Evolutionary conservation across 2,113 vertebrate genomes (phyloP).

Genomic region (Onychostruthus taczanowskii): DNA sequence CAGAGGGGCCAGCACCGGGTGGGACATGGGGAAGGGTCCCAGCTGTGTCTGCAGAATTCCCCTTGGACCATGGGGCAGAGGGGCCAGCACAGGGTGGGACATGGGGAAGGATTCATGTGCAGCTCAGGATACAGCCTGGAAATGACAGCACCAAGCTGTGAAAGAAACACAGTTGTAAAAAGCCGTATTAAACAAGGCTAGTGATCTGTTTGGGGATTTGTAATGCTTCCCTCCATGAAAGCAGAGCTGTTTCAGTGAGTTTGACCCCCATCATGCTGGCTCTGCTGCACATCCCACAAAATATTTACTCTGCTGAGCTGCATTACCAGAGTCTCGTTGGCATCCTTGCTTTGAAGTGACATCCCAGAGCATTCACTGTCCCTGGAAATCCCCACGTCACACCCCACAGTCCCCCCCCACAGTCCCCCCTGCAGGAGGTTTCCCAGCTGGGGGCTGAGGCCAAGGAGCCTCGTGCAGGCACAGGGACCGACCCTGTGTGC

Average conservation of each 20-base stretch:
- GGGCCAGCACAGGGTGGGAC: not conserved
- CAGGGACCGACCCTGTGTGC: not conserved
- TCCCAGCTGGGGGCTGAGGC: not conserved
- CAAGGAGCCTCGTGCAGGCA: not conserved
- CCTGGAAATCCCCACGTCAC: not conserved
- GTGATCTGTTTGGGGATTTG: not conserved
- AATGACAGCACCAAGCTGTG: not conserved
- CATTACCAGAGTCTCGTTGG: not conserved
- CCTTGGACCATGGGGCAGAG: too few relatives aligned
- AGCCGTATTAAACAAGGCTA: not conserved
- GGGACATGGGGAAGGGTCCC: too few relatives aligned
- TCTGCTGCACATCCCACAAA: not conserved
- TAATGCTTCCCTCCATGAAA: not conserved
- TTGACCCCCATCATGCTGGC: not conserved
- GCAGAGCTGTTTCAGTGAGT: not conserved
- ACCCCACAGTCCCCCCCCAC: not conserved
- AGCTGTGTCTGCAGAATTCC: too few relatives aligned
- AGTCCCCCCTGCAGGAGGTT: not conserved
- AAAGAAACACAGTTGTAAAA: not conserved
- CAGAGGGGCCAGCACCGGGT: too few relatives aligned
- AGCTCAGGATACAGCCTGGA: not conserved
- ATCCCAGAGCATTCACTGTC: conserved; percentile 29
- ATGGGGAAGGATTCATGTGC: not conserved
- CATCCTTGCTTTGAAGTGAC: conserved; percentile 38
- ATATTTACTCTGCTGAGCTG: not conserved